Percentiles rank a stretch among this genome's conserved stretches.
These are phyloP conservation scores for Noctuana brunneofusca DNA, from an alignment of 2,888 invertebrate genomes.

Conservation along the genomic window DNA sequence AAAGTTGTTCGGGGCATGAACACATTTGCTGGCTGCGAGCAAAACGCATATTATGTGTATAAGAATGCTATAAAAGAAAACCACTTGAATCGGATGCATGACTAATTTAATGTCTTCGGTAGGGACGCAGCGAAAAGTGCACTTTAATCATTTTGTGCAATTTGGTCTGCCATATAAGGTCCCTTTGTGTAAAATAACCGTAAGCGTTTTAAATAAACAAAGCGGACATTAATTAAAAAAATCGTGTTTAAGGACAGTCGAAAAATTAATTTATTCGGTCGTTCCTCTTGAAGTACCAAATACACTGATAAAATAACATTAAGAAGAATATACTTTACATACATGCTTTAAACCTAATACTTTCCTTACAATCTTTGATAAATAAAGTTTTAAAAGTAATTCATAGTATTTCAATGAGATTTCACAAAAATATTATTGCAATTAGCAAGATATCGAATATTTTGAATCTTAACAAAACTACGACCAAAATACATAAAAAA, in stretches of 20 bases:
- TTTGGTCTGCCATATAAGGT: constrained; percentile 24
- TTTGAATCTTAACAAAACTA: no score
- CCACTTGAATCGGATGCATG: not conserved
- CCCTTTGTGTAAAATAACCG: constrained; percentile 6
- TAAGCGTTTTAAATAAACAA: constrained; percentile 2
- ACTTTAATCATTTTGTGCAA: constrained; percentile 8
- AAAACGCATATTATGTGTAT: constrained; percentile 10
- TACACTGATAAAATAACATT: not conserved
- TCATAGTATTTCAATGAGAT: no score
- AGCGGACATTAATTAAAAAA: constrained; percentile 3
- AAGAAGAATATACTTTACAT: not conserved
- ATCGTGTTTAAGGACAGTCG: not conserved
- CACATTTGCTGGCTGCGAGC: constrained; percentile 1
- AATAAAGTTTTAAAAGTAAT: no score
- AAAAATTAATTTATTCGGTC: not conserved
- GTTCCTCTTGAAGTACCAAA: not conserved
- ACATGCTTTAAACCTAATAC: not conserved
- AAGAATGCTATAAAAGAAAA: constrained; percentile 17
- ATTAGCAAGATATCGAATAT: no score
- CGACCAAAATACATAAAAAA: no score
- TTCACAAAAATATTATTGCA: no score
- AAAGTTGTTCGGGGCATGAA: constrained; percentile 24
- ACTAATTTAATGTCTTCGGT: constrained; percentile 15
- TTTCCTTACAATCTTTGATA: no score
- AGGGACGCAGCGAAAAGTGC: constrained; percentile 9